Base-by-base conservation (phyloP, 1,140 invertebrate genomes). In the Helicoverpa zea region DNA sequence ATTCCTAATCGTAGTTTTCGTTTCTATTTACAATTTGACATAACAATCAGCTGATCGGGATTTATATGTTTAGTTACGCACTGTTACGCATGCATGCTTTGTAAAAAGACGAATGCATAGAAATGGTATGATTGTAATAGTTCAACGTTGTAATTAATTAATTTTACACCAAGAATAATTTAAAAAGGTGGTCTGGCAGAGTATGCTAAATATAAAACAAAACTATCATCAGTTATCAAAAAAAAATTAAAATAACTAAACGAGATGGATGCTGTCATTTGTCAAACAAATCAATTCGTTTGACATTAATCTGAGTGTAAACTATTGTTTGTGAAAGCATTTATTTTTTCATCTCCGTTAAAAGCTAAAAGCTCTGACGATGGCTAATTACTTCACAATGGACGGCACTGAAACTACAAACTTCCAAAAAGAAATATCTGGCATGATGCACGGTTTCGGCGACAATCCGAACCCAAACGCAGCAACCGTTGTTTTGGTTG, bases 401-500 rank as follows among this genome's bases (percentile, higher is more conserved):
- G 93, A 94, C 23, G 86, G 84, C 47, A 86, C 87, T 3, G 92
- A 93, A 82, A 84, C 78, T 0, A 89, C 92, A 1, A 95, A 95
- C 49, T 96, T 95, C 87, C 95, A 93, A 83, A 95, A 96, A 88
- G 96, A 97, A 88, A 97, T 97, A 82, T 96, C 96, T 18, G 95
- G 96, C 80, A 97, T 97, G 96, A 97, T 97, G 97, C 96, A 96
- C 90, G 97, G 97, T 18, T 97, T 97, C 89, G 97, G 97, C n/a
- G 97, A 97, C 85, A 96, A 96, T 88, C 95, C 96, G 23, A 96
- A 96, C 72, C 96, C 97, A 3, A 95, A 97, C 76, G 94, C 95
- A 13, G 96, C 97, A 78, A 96, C 97, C 16, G 97, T 97, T 2
- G 90, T 95, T n/a, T 86, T 97, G 51, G 96, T 97, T 0, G 97